A percentile compares a stretch with the other conserved stretches of the same genome.
Conservation (phyloP, 1,140 invertebrate species). For the Pachypsylla venusta region DNA sequence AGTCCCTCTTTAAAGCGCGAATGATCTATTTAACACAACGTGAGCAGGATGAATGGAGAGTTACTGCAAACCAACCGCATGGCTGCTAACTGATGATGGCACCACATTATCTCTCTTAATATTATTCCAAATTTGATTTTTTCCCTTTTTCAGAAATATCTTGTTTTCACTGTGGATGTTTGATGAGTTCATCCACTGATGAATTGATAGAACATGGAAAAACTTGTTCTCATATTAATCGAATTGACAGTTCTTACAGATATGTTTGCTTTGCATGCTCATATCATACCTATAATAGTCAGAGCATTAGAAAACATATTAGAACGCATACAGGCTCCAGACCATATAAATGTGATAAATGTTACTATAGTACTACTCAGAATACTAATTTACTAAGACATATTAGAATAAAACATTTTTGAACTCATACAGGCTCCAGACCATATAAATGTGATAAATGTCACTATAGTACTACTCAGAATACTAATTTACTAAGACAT, state of each 20-base stretch:
- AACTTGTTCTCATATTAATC: background rate
- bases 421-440: background rate
- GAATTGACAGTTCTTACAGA: background rate
- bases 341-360: constrained; percentile 32
- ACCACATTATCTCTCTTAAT: no score
- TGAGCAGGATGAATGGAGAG: no score
- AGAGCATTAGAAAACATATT: constrained; percentile 26
- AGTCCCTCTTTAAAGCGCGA: no score
- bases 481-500: background rate
- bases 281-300: background rate
- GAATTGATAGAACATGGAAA: background rate
- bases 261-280: constrained; percentile 1
- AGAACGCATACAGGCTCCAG: constrained; percentile 33
- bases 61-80: no score
- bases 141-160: no score
- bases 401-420: constrained; percentile 7
- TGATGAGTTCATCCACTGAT: background rate
- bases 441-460: background rate
- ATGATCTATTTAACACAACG: no score
- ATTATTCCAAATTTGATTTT: no score
- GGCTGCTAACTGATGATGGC: no score
- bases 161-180: no score
- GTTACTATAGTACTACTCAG: constrained; percentile 22
- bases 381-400: constrained; percentile 9
- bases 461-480: background rate